Evolutionary conservation across 2,888 invertebrate genomes (phyloP), one percentile per base, ranked within the genome.

Genomic region (Amphiduros pacificus): DNA sequence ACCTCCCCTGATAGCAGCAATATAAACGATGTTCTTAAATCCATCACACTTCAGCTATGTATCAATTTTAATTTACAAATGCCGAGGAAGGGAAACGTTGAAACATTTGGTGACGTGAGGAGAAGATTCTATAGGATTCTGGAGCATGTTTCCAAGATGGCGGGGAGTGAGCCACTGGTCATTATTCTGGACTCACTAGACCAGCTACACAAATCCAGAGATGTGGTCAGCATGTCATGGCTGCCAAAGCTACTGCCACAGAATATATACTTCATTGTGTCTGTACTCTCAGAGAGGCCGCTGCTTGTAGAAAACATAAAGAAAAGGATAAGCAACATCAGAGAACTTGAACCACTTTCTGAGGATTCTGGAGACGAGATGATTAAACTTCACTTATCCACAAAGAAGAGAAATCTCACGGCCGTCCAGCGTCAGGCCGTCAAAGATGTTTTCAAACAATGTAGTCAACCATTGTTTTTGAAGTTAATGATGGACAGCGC

Each of bases 1-100:
- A 74, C 74, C 1, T 70, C 73, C 6, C 67, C 73, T 1, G 63
- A 64, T 28, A 70, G 72, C 11, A 66, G 67, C 9, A 62, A 69
- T 14, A 67, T 72, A 0, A 55, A 66, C 17, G 40, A 49, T 9
- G 52, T 67, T 14, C 51, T 73, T 9, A 27, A 63, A n/a, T 73
- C 68, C 29, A 51, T 72, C 0, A 65, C 67, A 29, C 31, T 29
- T 5, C 74, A 74, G 56, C 66, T 74, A 11, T 55, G 49, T 36
- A 28, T 59, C 9, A 44, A 57, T 0, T 68, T 44, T 44, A 31
- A 51, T 0, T 22, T 27, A 24, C 17, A 31, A 32, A 27, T 14
- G 1, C 66, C 63, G 1, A 41, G 2, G n/a, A 52, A 61, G 6
- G 44, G 22, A n/a, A 44, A 44, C 20, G n/a, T 44, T n/a, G 44